These are phyloP conservation scores for Dascillus cervinus DNA, from an alignment of 2,888 invertebrate species.

Conservation along the genomic window DNA sequence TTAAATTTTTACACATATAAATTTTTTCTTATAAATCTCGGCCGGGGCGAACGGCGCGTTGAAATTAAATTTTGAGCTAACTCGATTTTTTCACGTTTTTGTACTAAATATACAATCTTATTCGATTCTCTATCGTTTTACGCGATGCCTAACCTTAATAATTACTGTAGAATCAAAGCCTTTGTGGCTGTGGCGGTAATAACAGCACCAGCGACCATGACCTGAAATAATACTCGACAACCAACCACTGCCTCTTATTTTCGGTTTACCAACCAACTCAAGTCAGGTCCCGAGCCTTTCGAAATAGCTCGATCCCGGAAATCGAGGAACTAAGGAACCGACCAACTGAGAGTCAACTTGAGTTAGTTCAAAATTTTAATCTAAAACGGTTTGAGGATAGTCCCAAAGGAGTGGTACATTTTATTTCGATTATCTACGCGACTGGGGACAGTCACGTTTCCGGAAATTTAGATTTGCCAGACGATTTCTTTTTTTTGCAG, in stretches of 20 bases:
- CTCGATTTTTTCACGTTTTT: conserved; percentile 39
- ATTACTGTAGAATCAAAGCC: conserved; percentile 30
- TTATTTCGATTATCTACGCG: conserved; percentile 41
- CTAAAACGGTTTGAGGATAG: conserved; percentile 38
- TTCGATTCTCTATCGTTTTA: conserved; percentile 42
- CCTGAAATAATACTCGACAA: conserved; percentile 39
- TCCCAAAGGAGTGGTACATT: conserved; percentile 43
- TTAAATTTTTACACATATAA: conserved; percentile 46
- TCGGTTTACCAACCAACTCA: conserved; percentile 29
- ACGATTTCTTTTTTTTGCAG: conserved; percentile 31
- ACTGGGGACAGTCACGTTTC: conserved; percentile 36
- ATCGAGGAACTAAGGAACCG: too few species aligned
- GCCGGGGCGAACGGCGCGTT: conserved; percentile 26
- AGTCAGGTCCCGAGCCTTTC: conserved; percentile 7
- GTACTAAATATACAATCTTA: conserved; percentile 45
- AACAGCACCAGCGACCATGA: conserved; percentile 41
- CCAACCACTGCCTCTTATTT: conserved; percentile 32
- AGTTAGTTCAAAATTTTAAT: conserved; percentile 35
- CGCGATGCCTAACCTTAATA: conserved; percentile 42
- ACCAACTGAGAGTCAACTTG: conserved; percentile 11
- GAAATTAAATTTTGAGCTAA: conserved; percentile 45
- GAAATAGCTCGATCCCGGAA: background rate
- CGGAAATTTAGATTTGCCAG: conserved; percentile 44
- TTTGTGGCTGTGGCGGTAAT: conserved; percentile 36
- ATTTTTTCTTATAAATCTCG: conserved; percentile 33